Evolutionary conservation across 1,140 invertebrate genomes (phyloP).

Genomic region (Drosophila athabasca): DNA sequence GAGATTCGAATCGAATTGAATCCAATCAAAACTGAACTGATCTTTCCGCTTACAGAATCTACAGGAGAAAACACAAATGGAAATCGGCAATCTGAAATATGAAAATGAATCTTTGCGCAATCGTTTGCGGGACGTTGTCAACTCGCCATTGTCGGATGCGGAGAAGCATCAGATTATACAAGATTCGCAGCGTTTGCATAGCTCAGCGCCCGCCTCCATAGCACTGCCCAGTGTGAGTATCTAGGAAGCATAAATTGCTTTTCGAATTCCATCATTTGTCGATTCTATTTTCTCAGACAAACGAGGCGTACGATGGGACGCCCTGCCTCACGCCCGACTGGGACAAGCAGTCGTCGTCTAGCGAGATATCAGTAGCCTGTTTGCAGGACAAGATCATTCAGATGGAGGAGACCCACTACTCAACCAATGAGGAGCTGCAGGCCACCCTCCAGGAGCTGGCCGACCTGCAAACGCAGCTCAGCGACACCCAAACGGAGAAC

Average conservation of each 20-base stretch:
- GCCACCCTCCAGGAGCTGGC: constrained; percentile 96
- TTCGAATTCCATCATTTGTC: not conserved
- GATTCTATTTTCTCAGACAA: constrained; percentile 30
- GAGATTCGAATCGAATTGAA: constrained; percentile 1
- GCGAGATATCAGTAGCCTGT: constrained; percentile 95
- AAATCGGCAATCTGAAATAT: constrained; percentile 88
- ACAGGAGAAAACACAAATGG: constrained; percentile 86
- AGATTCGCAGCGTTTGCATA: constrained; percentile 87
- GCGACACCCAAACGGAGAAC: constrained; percentile 94
- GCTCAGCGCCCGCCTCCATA: constrained; percentile 87
- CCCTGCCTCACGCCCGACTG: constrained; percentile 90
- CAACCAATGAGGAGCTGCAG: constrained; percentile 97
- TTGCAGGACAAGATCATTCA: constrained; percentile 96
- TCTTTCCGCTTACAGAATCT: constrained; percentile 59
- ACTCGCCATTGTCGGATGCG: constrained; percentile 91
- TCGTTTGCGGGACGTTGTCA: constrained; percentile 89
- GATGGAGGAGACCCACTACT: constrained; percentile 86
- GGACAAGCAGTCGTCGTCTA: constrained; percentile 94
- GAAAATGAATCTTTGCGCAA: constrained; percentile 90
- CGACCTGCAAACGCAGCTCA: constrained; percentile 93
- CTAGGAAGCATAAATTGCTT: constrained; percentile 15
- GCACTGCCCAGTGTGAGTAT: constrained; percentile 85
- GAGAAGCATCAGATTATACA: constrained; percentile 91
- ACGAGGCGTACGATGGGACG: constrained; percentile 84
- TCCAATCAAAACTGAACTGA: constrained; percentile 14